Base-by-base conservation (phyloP, 2,113 vertebrate genomes). In the Paralichthys olivaceus region DNA sequence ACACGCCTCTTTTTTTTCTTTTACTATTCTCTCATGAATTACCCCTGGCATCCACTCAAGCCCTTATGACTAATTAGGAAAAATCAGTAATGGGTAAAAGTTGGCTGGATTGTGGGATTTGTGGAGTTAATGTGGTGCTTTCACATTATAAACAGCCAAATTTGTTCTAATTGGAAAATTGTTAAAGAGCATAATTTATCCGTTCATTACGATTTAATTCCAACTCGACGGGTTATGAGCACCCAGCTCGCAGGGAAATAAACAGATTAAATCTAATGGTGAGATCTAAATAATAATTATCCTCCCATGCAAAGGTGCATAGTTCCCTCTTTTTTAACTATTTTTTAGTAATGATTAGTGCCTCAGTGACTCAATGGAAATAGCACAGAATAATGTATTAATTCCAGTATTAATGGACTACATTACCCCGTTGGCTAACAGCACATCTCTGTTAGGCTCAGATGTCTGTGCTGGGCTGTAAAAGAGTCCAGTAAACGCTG, bases 11-110 rank as follows among this genome's bases (percentile, higher is more conserved):
- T 83, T 78, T 64, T 63, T 83, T 72, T 63, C 53, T 64, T 67
- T 75, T 49, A 80, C 73, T 66, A 28, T 67, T 84, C 73, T 70
- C 73, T 64, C n/a, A 69, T 76, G 73, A 85, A 80, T 84, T 83
- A 80, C 47, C 78, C 62, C 72, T 89, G 85, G 80, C 80, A 77
- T 68, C 62, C 37, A 49, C 32, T 69, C 63, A 67, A 73, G 40
- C 53, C 55, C 7, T 74, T 65, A 25, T 54, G 67, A 72, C 47
- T 84, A 75, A 81, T 84, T 84, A 54, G 58, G 60, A 8, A 75
- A 76, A 86, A 60, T 77, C 28, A 65, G 54, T n/a, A 15, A 49
- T 69, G 64, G 66, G 68, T 66, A 63, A 29, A 60, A 12, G 15
- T 47, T 45, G 40, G 57, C 68, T 43, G 58, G 53, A 61, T 62